phyloP scores from a whole-genome alignment of 2,888 invertebrate species.

The Caenorhabditis becei region DNA sequence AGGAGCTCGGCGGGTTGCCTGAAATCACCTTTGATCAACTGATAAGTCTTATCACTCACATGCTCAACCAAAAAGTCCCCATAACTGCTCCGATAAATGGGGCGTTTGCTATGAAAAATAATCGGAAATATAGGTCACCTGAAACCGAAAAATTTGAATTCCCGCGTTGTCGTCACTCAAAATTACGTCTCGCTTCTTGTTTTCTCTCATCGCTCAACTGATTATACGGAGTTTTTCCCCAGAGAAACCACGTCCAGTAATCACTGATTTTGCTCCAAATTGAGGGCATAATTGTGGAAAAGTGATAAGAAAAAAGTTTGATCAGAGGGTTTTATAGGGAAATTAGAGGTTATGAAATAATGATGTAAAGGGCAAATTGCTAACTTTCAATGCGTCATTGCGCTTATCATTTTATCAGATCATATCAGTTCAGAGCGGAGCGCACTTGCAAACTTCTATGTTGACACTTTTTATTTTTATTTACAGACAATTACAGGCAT shows the following conservation, averaged over 20 bases:
- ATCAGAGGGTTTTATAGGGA: no score
- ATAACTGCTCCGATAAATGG: slow-evolving; percentile 10
- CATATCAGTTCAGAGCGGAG: no score
- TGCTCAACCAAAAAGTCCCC: slow-evolving; percentile 26
- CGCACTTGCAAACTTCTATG: no score
- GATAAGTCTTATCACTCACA: slow-evolving; percentile 10
- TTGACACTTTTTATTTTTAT: no score
- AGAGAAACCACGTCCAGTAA: slow-evolving; percentile 33
- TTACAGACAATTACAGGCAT: no score
- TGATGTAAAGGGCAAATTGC: no score
- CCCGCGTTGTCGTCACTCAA: neutral
- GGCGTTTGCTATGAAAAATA: slow-evolving; percentile 29
- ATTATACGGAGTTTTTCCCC: slow-evolving; percentile 38
- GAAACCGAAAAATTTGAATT: slow-evolving; percentile 1
- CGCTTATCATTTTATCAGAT: no score
- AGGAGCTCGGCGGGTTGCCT: slow-evolving; percentile 4
- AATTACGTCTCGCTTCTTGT: slow-evolving; percentile 33
- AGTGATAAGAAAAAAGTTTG: no score
- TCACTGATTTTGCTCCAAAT: slow-evolving; percentile 43
- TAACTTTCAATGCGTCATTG: no score
- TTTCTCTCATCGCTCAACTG: slow-evolving; percentile 24
- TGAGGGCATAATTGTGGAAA: slow-evolving; percentile 48
- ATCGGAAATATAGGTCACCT: slow-evolving; percentile 31
- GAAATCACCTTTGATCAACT: neutral
- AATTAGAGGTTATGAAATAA: no score